Conservation (phyloP, 2,797 vertebrate species). For the Myotis findleyi region DNA sequence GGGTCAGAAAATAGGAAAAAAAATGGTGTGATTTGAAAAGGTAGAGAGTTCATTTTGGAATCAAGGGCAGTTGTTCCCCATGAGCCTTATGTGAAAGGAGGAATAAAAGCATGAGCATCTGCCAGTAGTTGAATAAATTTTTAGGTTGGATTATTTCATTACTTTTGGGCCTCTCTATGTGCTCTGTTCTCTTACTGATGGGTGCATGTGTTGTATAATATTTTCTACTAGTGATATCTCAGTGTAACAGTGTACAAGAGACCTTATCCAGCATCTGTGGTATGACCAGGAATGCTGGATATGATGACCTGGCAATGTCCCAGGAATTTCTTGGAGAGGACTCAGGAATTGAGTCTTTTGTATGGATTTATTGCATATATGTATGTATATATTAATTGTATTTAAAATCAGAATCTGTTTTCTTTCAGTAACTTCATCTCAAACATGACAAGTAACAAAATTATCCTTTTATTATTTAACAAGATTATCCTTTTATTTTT, state of each 20-base stretch:
- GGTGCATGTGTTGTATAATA: background rate
- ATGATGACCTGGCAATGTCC: background rate
- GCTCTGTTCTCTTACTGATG: background rate
- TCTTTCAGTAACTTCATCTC: background rate
- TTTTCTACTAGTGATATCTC: background rate
- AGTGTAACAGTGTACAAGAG: background rate
- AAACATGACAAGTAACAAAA: background rate
- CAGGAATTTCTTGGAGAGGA: conserved; percentile 28
- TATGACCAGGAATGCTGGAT: background rate
- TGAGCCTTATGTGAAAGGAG: background rate
- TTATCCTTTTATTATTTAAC: background rate
- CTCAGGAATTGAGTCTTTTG: background rate
- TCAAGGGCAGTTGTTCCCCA: background rate
- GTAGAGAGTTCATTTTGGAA: background rate
- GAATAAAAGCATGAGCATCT: background rate
- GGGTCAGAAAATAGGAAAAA: background rate
- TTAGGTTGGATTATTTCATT: background rate
- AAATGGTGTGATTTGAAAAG: background rate
- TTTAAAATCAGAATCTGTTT: conserved; percentile 34
- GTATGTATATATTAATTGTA: background rate
- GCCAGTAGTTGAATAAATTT: background rate
- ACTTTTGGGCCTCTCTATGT: background rate
- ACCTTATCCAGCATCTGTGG: background rate
- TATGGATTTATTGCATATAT: background rate
- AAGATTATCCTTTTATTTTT: background rate